Evolutionary conservation across 2,888 invertebrate species (phyloP).

Genomic region (Hermaeophaga mercurialis): DNA sequence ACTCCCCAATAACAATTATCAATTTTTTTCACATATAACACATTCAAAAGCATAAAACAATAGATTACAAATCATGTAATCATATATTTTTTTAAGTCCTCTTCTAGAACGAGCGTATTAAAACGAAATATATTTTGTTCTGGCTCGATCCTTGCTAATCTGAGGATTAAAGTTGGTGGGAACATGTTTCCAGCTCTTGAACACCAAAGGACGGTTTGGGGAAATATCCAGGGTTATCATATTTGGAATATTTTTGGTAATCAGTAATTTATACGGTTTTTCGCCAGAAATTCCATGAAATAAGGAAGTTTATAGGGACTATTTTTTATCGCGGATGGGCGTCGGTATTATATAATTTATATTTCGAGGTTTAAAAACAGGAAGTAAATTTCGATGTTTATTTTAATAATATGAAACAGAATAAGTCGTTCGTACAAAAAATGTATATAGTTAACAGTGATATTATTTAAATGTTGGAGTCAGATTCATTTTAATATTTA

Average conservation of each 20-base stretch:
- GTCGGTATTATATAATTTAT: neutral
- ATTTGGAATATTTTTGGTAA: constrained; percentile 7
- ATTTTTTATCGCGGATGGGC: neutral
- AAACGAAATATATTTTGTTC: constrained; percentile 28
- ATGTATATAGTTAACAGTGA: too few species aligned
- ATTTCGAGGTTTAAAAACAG: too few species aligned
- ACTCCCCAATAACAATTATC: too few species aligned
- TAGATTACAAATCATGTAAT: too few species aligned
- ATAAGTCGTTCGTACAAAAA: too few species aligned
- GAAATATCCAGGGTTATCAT: constrained; percentile 1
- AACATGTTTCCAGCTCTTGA: constrained; percentile 1
- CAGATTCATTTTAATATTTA: too few species aligned
- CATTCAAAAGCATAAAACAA: too few species aligned
- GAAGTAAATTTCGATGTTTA: too few species aligned
- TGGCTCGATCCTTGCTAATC: constrained; percentile 21
- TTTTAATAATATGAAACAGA: too few species aligned
- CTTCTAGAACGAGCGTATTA: constrained; percentile 16
- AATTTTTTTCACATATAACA: too few species aligned
- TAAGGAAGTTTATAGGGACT: neutral
- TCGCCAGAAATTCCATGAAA: neutral
- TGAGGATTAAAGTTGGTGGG: constrained; percentile 15
- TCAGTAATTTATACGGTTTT: neutral
- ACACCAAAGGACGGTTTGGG: neutral
- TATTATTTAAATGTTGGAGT: too few species aligned
- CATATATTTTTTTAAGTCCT: too few species aligned